Percentiles rank a stretch among this genome's conserved stretches.
phyloP scores from a whole-genome alignment of 2,888 invertebrate species.

The Drosophila helvetica region DNA sequence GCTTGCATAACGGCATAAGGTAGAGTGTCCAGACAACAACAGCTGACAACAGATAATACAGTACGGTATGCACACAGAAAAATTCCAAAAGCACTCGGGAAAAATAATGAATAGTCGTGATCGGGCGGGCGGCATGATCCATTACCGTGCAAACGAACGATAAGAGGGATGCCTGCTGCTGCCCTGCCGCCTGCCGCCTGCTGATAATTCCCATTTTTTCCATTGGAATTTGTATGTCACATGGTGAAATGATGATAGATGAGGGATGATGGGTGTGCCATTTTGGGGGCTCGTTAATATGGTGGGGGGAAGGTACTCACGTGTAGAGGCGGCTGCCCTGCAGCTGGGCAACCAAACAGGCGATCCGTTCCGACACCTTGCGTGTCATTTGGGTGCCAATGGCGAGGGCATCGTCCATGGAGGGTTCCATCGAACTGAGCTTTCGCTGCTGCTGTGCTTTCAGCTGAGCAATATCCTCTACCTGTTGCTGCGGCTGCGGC shows the following conservation, averaged over 20 bases:
- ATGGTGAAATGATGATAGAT: constrained; percentile 1
- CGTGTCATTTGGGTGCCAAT: constrained; percentile 81
- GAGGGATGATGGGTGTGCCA: neutral
- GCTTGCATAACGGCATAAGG: neutral
- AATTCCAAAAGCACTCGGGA: neutral
- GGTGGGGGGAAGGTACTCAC: constrained; percentile 69
- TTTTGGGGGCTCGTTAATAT: neutral
- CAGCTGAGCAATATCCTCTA: constrained; percentile 33
- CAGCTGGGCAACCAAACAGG: constrained; percentile 64
- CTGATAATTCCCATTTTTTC: neutral
- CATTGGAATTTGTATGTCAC: neutral
- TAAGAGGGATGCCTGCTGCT: neutral
- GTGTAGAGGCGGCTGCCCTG: constrained; percentile 80
- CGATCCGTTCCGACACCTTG: constrained; percentile 63
- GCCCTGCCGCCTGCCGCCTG: neutral
- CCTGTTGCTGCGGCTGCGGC: constrained; percentile 22
- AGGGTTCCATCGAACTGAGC: constrained; percentile 68
- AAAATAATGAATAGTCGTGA: neutral
- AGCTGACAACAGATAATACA: neutral
- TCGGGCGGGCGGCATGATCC: neutral
- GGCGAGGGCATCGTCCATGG: constrained; percentile 80
- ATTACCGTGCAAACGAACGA: neutral
- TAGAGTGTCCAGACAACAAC: neutral
- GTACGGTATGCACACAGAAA: neutral
- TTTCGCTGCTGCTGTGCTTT: constrained; percentile 65